These are phyloP conservation scores for Drosophila triauraria DNA, from an alignment of 1,140 invertebrate genomes.

Conservation along the genomic window DNA sequence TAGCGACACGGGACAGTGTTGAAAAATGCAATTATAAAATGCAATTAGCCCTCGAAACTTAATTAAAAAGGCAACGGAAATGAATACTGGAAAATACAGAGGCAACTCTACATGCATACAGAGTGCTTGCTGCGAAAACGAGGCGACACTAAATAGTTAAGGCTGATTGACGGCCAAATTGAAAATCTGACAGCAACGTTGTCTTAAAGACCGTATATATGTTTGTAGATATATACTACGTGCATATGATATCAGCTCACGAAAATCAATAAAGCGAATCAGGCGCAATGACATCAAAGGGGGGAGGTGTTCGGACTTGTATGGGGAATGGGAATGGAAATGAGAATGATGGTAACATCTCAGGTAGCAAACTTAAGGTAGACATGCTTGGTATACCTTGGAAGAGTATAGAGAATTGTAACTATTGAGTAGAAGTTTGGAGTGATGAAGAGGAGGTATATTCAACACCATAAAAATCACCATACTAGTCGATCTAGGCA, in stretches of 20 bases:
- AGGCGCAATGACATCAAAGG: conserved; percentile 30
- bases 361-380: conserved; percentile 29
- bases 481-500: background rate
- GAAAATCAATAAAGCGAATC: conserved; percentile 63
- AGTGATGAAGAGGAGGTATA: background rate
- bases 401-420: background rate
- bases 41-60: conserved; percentile 66
- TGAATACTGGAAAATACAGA: conserved; percentile 33
- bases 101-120: conserved; percentile 10
- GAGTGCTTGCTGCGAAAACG: conserved; percentile 15
- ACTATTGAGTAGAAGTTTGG: too few relatives aligned
- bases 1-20: conserved; percentile 57
- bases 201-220: conserved; percentile 27
- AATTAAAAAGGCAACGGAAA: conserved; percentile 59
- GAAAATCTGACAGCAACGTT: conserved; percentile 43
- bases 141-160: conserved; percentile 21
- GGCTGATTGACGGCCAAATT: conserved; percentile 63
- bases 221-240: conserved; percentile 2
- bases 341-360: conserved; percentile 12
- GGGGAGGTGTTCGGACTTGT: background rate
- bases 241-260: conserved; percentile 24
- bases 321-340: background rate
- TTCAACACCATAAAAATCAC: background rate
- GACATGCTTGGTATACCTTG: conserved; percentile 30
- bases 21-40: conserved; percentile 76